Evolutionary conservation across 2,113 vertebrate species (phyloP).

Genomic region (Madoqua kirkii): DNA sequence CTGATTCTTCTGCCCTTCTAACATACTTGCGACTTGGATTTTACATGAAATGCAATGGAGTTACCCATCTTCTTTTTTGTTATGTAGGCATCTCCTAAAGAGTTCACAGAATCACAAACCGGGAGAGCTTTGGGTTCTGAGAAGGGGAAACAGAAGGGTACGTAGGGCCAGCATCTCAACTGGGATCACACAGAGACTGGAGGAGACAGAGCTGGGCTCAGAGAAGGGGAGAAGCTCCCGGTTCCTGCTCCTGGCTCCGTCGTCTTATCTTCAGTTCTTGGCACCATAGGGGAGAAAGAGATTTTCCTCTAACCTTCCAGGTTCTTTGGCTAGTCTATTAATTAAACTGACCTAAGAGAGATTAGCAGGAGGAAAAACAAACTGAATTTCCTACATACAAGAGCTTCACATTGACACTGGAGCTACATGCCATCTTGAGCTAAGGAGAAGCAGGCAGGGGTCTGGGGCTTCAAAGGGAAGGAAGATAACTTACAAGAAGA

Average conservation of each 20-base stretch:
- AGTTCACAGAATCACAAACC: not conserved
- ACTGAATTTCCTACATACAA: not conserved
- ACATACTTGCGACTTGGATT: not conserved
- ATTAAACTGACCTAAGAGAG: not conserved
- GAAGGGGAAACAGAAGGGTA: not conserved
- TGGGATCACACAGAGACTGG: not conserved
- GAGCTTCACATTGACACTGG: not conserved
- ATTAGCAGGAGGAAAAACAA: not conserved
- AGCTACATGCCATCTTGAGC: not conserved
- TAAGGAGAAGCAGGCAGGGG: not conserved
- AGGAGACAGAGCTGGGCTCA: not conserved
- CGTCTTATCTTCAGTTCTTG: not conserved
- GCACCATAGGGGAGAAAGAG: not conserved
- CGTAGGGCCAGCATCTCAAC: not conserved
- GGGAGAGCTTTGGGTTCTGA: not conserved
- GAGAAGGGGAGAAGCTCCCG: fast-evolving
- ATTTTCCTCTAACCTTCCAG: not conserved
- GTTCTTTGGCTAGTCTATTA: not conserved
- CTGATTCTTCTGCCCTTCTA: not conserved
- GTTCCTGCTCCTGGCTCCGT: not conserved
- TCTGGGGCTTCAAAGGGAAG: not conserved
- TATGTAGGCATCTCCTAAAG: not conserved
- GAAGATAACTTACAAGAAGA: not conserved
- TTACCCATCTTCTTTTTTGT: not conserved
- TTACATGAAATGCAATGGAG: not conserved